phyloP scores from a whole-genome alignment of 1,140 invertebrate genomes.

The Bombus vancouverensis region DNA sequence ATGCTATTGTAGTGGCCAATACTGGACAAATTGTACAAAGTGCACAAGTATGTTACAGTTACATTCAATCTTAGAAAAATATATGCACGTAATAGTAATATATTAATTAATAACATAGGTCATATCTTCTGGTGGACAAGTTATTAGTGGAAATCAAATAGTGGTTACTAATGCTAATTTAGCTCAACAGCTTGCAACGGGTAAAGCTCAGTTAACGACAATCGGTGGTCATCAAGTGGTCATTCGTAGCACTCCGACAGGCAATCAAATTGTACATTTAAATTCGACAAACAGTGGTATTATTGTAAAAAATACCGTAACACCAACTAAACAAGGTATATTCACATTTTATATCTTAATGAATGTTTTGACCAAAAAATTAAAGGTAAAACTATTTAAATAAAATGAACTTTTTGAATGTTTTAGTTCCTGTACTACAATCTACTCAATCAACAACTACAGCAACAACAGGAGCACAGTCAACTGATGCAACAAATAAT shows the following conservation, averaged over 20 bases:
- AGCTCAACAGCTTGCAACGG: slow-evolving; percentile 89
- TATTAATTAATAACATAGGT: slow-evolving; percentile 75
- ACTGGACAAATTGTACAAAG: slow-evolving; percentile 77
- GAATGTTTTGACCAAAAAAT: background rate
- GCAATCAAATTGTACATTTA: slow-evolving; percentile 85
- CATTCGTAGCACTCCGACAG: slow-evolving; percentile 86
- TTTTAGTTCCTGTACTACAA: slow-evolving; percentile 48
- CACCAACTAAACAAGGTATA: slow-evolving; percentile 73
- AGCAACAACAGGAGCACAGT: slow-evolving; percentile 37
- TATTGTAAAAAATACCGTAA: slow-evolving; percentile 76
- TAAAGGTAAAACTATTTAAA: background rate
- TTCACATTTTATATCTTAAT: background rate
- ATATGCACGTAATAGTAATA: background rate
- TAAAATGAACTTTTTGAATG: background rate
- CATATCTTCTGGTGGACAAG: slow-evolving; percentile 78
- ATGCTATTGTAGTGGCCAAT: slow-evolving; percentile 77
- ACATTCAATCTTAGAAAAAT: background rate
- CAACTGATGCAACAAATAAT: slow-evolving; percentile 60
- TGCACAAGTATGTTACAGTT: slow-evolving; percentile 68
- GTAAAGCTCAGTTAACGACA: slow-evolving; percentile 91
- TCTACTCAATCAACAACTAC: slow-evolving; percentile 45
- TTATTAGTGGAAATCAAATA: slow-evolving; percentile 85
- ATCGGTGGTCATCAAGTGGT: slow-evolving; percentile 92
- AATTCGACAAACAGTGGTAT: slow-evolving; percentile 78
- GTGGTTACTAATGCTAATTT: slow-evolving; percentile 89